Conservation (phyloP, 2,888 invertebrate species). For the Pyrochroa serraticornis region DNA sequence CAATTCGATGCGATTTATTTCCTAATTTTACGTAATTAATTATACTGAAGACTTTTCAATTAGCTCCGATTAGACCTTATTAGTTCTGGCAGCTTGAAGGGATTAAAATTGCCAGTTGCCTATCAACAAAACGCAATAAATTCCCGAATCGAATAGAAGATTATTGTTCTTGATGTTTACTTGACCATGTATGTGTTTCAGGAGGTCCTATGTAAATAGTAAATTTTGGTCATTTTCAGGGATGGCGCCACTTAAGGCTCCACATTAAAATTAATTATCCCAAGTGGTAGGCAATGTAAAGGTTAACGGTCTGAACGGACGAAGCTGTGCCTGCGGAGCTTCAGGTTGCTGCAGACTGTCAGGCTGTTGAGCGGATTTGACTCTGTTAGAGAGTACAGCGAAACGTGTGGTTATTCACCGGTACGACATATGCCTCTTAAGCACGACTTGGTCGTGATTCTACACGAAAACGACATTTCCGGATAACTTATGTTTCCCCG, state of each 20-base stretch:
- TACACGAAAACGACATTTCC: constrained; percentile 13
- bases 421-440: constrained; percentile 15
- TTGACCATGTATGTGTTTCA: too few relatives aligned
- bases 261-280: constrained; percentile 22
- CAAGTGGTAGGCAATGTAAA: constrained; percentile 14
- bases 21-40: too few relatives aligned
- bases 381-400: constrained; percentile 16
- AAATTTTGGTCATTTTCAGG: too few relatives aligned
- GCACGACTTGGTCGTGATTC: constrained; percentile 18
- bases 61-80: too few relatives aligned
- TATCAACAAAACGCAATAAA: too few relatives aligned
- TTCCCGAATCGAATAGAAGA: too few relatives aligned
- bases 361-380: constrained; percentile 19
- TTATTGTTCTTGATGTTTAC: too few relatives aligned
- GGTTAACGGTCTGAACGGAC: constrained; percentile 15
- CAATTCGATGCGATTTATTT: background rate
- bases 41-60: too few relatives aligned
- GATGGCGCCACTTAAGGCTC: background rate
- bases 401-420: constrained; percentile 13
- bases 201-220: too few relatives aligned
- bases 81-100: too few relatives aligned
- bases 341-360: constrained; percentile 14
- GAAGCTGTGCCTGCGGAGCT: constrained; percentile 13
- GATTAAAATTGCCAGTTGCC: too few relatives aligned
- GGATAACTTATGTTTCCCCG: constrained; percentile 1